These are phyloP conservation scores for Helicolenus hilgendorfi DNA, from an alignment of 2,797 vertebrate genomes.

Conservation along the genomic window DNA sequence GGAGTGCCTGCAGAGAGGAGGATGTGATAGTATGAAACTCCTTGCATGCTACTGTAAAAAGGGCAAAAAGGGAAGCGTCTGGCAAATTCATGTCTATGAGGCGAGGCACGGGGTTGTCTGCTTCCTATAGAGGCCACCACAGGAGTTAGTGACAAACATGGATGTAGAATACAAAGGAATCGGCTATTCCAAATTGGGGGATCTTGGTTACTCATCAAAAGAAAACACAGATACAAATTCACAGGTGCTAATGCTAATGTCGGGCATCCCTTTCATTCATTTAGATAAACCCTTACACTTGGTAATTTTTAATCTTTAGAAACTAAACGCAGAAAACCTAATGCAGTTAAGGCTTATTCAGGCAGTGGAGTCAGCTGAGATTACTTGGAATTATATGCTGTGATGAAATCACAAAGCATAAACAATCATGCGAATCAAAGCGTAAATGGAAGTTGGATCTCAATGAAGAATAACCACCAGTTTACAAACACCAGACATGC, in stretches of 20 bases:
- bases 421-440: neutral
- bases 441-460: neutral
- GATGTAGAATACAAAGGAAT: neutral
- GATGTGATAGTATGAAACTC: neutral
- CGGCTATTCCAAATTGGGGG: neutral
- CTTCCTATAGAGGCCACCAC: neutral
- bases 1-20: neutral
- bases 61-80: neutral
- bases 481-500: slow-evolving; percentile 55
- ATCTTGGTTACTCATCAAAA: neutral
- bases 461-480: slow-evolving; percentile 11
- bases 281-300: neutral
- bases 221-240: slow-evolving; percentile 1
- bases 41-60: neutral
- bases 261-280: neutral
- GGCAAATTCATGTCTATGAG: neutral
- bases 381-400: neutral
- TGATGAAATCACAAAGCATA: neutral
- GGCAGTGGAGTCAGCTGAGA: neutral
- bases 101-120: neutral
- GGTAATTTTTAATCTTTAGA: neutral
- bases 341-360: neutral
- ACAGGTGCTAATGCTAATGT: slow-evolving; percentile 29
- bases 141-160: neutral
- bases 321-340: neutral